Percentiles rank a stretch among this genome's conserved stretches.
Conservation (phyloP, 1,140 invertebrate genomes). For the Drosophila lacertosa region DNA sequence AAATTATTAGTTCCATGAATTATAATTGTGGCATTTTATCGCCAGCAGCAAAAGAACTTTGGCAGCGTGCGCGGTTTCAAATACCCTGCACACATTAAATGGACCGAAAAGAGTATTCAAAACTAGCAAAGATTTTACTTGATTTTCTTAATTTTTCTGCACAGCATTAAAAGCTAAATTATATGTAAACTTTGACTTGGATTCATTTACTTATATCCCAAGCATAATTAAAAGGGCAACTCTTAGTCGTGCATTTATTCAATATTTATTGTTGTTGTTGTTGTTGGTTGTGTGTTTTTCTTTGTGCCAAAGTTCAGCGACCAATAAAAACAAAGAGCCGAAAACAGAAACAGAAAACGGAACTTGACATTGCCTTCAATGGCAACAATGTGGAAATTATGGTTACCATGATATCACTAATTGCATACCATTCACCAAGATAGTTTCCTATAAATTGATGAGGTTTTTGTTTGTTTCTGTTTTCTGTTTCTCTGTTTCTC, state of each 20-base stretch:
- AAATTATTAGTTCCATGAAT: slow-evolving; percentile 69
- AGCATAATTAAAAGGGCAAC: too few relatives aligned
- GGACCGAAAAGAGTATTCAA: neutral
- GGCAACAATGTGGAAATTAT: slow-evolving; percentile 16
- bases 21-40: slow-evolving; percentile 59
- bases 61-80: slow-evolving; percentile 3
- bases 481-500: too few relatives aligned
- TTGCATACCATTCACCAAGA: slow-evolving; percentile 40
- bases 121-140: too few relatives aligned
- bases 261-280: slow-evolving; percentile 1
- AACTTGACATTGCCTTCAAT: slow-evolving; percentile 32
- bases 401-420: slow-evolving; percentile 57
- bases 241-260: neutral
- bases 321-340: slow-evolving; percentile 10
- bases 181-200: too few relatives aligned
- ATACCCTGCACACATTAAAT: neutral
- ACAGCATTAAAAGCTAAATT: too few relatives aligned
- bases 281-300: slow-evolving; percentile 11
- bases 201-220: too few relatives aligned
- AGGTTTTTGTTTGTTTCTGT: slow-evolving; percentile 46
- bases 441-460: slow-evolving; percentile 47
- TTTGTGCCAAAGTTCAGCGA: slow-evolving; percentile 38
- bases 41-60: slow-evolving; percentile 23
- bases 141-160: too few relatives aligned
- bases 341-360: slow-evolving; percentile 16